Evolutionary conservation across 1,140 invertebrate species (phyloP).

Genomic region (Physella acuta): DNA sequence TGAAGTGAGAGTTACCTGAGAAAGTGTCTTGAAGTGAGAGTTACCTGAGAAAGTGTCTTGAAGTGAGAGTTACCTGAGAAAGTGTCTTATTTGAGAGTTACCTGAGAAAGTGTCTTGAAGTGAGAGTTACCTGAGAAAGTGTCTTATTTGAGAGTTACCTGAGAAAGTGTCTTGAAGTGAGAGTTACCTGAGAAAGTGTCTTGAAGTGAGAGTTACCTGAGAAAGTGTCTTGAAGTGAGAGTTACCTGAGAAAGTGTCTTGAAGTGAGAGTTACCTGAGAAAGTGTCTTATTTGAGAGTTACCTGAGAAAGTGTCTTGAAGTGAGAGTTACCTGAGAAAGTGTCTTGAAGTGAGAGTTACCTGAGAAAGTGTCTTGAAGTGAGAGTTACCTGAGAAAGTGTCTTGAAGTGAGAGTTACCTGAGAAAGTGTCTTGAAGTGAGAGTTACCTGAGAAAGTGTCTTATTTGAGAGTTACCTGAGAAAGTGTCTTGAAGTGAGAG

Average conservation of each 20-base stretch:
- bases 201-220: constrained; percentile 70
- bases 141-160: too few species aligned
- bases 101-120: not conserved
- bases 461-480: constrained; percentile 64
- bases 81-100: too few species aligned
- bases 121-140: constrained; percentile 69
- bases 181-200: constrained; percentile 70
- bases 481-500: constrained; percentile 77
- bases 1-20: constrained; percentile 64
- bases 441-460: constrained; percentile 57
- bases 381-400: constrained; percentile 60
- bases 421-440: constrained; percentile 78
- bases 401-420: constrained; percentile 57
- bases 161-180: not conserved
- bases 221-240: not conserved
- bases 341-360: constrained; percentile 45
- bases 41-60: constrained; percentile 51
- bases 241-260: constrained; percentile 72
- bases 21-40: constrained; percentile 77
- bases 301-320: constrained; percentile 76
- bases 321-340: constrained; percentile 64
- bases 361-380: constrained; percentile 78
- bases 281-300: not conserved
- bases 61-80: constrained; percentile 66
- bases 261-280: constrained; percentile 68